A percentile compares a stretch with the other conserved stretches of the same genome.
Conservation (phyloP, 2,797 vertebrate species). For the Gallinago solitaria region DNA sequence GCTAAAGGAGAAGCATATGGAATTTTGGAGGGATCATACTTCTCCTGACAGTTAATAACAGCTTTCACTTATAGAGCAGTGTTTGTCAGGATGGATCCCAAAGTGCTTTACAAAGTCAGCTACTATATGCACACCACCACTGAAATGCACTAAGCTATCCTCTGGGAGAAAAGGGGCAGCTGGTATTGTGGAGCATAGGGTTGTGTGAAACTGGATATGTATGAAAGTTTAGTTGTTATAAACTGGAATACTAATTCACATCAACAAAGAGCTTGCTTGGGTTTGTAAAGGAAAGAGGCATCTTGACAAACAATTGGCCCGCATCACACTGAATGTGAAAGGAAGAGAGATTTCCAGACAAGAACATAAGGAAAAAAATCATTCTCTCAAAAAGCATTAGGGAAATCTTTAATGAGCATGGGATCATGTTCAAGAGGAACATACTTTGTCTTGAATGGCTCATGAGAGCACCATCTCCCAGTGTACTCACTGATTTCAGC, state of each 20-base stretch:
- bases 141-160: neutral
- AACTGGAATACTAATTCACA: neutral
- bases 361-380: neutral
- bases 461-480: neutral
- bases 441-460: neutral
- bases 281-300: neutral
- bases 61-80: neutral
- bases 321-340: neutral
- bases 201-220: neutral
- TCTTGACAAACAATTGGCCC: neutral
- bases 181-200: neutral
- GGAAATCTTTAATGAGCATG: neutral
- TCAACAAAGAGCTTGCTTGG: neutral
- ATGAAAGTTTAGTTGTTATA: neutral
- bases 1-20: neutral
- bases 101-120: neutral
- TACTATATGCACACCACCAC: neutral
- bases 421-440: neutral
- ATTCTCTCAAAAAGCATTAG: neutral
- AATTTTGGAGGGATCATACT: neutral
- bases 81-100: neutral
- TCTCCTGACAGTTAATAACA: neutral
- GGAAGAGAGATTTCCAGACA: neutral
- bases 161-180: neutral
- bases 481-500: neutral